Evolutionary conservation across 2,113 vertebrate genomes (phyloP).

Genomic region (Phylloscopus whistleri): DNA sequence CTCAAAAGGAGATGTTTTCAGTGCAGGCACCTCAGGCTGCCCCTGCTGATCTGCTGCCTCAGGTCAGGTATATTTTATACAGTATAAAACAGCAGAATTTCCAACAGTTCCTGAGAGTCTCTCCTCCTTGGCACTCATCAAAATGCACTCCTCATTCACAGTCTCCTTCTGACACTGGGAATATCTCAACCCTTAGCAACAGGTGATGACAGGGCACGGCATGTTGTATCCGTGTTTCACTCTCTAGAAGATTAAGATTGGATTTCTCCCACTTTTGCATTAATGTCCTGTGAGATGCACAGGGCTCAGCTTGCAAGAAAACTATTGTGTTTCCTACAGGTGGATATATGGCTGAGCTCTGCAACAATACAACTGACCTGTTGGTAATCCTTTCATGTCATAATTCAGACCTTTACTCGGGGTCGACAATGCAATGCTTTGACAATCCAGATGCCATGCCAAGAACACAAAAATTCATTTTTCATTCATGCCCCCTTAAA

Average conservation of each 20-base stretch:
- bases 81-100: background rate
- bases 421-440: background rate
- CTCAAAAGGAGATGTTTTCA: conserved; percentile 30
- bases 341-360: background rate
- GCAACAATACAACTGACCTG: background rate
- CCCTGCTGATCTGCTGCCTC: conserved; percentile 7
- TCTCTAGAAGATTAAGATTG: conserved; percentile 8
- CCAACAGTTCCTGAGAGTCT: background rate
- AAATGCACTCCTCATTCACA: conserved; percentile 37
- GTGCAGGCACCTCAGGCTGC: conserved; percentile 1
- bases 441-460: background rate
- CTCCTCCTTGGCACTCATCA: conserved; percentile 30
- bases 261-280: conserved; percentile 27
- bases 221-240: conserved; percentile 15
- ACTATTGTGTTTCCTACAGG: background rate
- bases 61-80: background rate
- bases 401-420: background rate
- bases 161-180: background rate
- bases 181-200: conserved; percentile 42
- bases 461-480: background rate
- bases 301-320: background rate
- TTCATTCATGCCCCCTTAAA: background rate
- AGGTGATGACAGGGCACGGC: conserved; percentile 53
- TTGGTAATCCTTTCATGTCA: background rate
- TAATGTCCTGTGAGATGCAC: conserved; percentile 9